Base-by-base conservation (phyloP, 2,888 invertebrate species). In the Chrysotoxum bicinctum region DNA sequence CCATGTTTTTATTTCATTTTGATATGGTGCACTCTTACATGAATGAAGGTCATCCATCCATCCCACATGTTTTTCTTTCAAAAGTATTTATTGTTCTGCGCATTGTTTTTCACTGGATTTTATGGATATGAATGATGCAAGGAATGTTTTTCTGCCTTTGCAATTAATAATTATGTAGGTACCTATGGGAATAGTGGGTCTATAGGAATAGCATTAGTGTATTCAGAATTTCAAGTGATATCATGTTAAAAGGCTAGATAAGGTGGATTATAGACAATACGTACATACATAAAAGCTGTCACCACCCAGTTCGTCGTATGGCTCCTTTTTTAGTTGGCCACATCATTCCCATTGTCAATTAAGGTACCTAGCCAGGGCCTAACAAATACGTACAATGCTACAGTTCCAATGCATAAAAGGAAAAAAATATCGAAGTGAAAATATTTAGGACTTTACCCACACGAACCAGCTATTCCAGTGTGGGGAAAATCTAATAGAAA, bases 1-100 rank as follows among this genome's bases (percentile, higher is more conserved):
- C 21, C 3, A 21, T 35, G 50, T 9, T 48, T 66, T 66, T 50
- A 48, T 21, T 23, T 87, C 87, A 85, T 89, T 75, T 80, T 73
- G 62, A 58, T 50, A 68, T 56, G 52, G 26, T 48, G 50, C 37
- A 60, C 19, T 54, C 50, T 60, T 19, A 45, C 16, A 45, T 50
- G 35, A 10, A 66, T 66, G 66, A 66, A 66, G 66, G 66, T 66
- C 66, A 66, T 66, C 48, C 66, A 66, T 66, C 48, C 35, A 66
- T 66, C 48, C 66, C 66, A 66, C 66, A 66, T 66, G 50, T 32
- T 66, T 48, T 66, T 23, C 37, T 37, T 0, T 45, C 7, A 19
- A 30, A 7, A 30, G 26, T 45, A 2, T 35, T 66, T 66, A 45
- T 50, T 66, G 50, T 50, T 32, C 50, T 66, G 66, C 66, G 66